Evolutionary conservation across 64 coral and sea anemone species (phyloP).

Genomic region (Pocillopora damicornis): DNA sequence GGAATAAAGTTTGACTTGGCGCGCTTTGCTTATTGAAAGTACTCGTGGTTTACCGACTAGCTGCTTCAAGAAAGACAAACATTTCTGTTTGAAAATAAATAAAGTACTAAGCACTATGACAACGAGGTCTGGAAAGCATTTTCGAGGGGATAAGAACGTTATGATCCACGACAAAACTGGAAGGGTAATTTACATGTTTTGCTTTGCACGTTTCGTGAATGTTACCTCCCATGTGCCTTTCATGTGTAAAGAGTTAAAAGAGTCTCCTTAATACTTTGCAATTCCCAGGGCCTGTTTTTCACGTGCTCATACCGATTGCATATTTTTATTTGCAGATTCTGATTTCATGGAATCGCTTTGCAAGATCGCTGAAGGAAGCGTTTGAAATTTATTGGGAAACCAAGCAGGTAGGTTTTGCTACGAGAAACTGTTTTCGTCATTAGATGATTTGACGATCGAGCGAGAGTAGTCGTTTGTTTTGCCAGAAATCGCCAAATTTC

Average conservation of each 20-base stretch:
- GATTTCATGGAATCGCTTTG: conserved; percentile 98
- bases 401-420: conserved; percentile 66
- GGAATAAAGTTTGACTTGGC: neutral
- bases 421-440: conserved; percentile 29
- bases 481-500: neutral
- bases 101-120: neutral
- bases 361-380: conserved; percentile 94
- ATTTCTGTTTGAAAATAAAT: neutral
- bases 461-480: neutral
- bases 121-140: conserved; percentile 45
- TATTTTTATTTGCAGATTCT: conserved; percentile 79
- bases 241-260: neutral
- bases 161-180: conserved; percentile 74
- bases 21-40: neutral
- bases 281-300: neutral
- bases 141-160: conserved; percentile 34
- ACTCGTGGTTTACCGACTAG: conserved; percentile 24
- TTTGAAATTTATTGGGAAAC: conserved; percentile 94
- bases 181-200: conserved; percentile 59
- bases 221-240: neutral
- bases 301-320: neutral
- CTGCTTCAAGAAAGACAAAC: conserved; percentile 25
- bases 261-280: neutral
- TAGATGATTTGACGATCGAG: conserved; percentile 27
- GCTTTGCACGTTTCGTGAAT: neutral